Evolutionary conservation across 2,888 invertebrate species (phyloP).

Genomic region (Tineola bisselliella): DNA sequence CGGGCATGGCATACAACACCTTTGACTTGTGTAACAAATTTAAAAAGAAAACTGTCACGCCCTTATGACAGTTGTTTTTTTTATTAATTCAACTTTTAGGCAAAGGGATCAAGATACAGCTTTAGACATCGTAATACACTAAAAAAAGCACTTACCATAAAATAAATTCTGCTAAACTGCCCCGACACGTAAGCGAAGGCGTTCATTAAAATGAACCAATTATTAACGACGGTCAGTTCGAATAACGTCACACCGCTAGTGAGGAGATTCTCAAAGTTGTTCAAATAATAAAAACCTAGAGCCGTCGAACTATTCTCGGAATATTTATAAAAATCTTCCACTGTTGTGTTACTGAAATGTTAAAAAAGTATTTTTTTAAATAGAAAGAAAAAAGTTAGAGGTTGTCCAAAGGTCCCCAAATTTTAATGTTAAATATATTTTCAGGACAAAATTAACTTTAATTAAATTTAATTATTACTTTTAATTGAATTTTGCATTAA

Average conservation of each 20-base stretch:
- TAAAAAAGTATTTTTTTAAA: neutral
- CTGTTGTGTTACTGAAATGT: conserved; percentile 76
- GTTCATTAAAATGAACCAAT: conserved; percentile 94
- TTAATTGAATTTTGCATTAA: too few species aligned
- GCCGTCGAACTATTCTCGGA: conserved; percentile 73
- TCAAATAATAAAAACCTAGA: conserved; percentile 86
- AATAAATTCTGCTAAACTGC: conserved; percentile 81
- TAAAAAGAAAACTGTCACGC: too few species aligned
- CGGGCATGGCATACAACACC: too few species aligned
- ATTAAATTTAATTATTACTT: too few species aligned
- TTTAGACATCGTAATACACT: too few species aligned
- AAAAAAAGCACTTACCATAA: conserved; percentile 80
- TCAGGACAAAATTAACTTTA: too few species aligned
- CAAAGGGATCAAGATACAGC: too few species aligned
- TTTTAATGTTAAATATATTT: too few species aligned
- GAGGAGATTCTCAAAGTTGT: conserved; percentile 83
- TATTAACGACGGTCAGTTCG: conserved; percentile 90
- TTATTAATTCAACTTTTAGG: too few species aligned
- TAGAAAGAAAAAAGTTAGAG: neutral
- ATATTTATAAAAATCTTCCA: conserved; percentile 83
- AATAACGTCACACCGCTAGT: conserved; percentile 85
- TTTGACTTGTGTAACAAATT: too few species aligned
- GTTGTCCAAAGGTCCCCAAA: too few species aligned
- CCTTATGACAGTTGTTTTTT: too few species aligned
- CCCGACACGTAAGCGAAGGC: conserved; percentile 78